Conservation (phyloP, 2,113 vertebrate genomes). For the Heterotilapia buettikoferi region DNA sequence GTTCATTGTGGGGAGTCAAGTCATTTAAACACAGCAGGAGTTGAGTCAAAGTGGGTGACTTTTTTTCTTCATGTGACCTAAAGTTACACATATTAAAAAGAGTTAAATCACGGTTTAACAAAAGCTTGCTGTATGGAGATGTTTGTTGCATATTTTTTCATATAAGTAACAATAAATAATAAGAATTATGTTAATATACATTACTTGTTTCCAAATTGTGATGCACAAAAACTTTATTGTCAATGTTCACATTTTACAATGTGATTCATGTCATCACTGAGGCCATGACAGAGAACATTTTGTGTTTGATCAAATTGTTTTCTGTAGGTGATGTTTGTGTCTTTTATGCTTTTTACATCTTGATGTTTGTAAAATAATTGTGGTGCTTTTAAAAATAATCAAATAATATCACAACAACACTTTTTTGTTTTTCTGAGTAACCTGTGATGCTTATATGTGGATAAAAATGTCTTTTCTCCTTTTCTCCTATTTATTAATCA, state of each 20-base stretch:
- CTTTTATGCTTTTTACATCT: neutral
- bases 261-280: neutral
- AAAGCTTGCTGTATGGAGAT: no score
- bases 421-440: neutral
- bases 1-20: no score
- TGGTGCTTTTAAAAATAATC: rapidly evolving
- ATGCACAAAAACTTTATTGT: neutral
- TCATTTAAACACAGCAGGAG: no score
- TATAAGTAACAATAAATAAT: no score
- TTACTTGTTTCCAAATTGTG: no score
- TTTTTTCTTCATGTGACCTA: no score
- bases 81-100: no score
- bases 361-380: neutral
- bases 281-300: neutral
- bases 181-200: rapidly evolving
- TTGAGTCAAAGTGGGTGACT: no score
- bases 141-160: no score
- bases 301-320: neutral
- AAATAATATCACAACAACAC: neutral
- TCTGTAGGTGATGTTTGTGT: neutral
- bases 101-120: no score
- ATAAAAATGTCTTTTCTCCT: neutral
- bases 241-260: neutral
- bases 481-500: neutral
- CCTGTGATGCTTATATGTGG: rapidly evolving